Percentiles rank a stretch among this genome's conserved stretches.
Conservation (phyloP, 2,888 invertebrate genomes). For the Caenorhabditis imperialis region DNA sequence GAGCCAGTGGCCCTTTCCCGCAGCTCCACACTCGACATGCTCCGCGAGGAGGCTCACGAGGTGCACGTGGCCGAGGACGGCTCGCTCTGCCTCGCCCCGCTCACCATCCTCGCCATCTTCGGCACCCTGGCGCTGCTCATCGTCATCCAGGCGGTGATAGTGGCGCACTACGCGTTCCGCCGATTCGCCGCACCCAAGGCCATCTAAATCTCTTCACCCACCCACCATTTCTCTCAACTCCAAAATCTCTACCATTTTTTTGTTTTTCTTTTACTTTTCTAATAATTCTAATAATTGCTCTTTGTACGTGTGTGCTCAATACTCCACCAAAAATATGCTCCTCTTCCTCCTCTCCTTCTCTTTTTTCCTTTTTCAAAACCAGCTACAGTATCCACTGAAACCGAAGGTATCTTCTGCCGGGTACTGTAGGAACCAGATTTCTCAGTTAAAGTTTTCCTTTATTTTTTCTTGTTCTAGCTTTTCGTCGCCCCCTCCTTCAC, state of each 20-base stretch:
- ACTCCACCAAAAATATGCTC: too few relatives aligned
- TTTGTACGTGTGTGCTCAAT: too few relatives aligned
- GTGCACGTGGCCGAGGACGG: conserved; percentile 35
- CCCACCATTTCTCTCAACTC: conserved; percentile 3
- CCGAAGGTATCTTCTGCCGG: conserved; percentile 27
- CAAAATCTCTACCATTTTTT: neutral
- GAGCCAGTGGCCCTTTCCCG: conserved; percentile 71
- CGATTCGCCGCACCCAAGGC: conserved; percentile 37
- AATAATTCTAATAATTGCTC: too few relatives aligned
- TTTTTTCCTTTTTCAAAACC: too few relatives aligned
- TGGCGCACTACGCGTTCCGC: conserved; percentile 68
- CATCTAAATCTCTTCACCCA: conserved; percentile 12
- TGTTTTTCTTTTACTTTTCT: too few relatives aligned
- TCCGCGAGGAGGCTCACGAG: conserved; percentile 61
- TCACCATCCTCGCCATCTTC: conserved; percentile 70
- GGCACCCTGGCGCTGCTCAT: conserved; percentile 71
- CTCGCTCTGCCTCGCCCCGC: conserved; percentile 69
- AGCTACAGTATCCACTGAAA: conserved; percentile 51
- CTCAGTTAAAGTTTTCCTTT: conserved; percentile 41
- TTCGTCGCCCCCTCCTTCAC: too few relatives aligned
- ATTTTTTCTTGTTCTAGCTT: neutral
- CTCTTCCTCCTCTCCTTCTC: too few relatives aligned
- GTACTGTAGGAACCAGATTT: conserved; percentile 47
- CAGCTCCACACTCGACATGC: conserved; percentile 57
- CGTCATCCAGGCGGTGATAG: conserved; percentile 70